Percentiles rank a stretch among this genome's conserved stretches.
phyloP scores from a whole-genome alignment of 2,888 invertebrate species.

The Stenoptilia bipunctidactyla region DNA sequence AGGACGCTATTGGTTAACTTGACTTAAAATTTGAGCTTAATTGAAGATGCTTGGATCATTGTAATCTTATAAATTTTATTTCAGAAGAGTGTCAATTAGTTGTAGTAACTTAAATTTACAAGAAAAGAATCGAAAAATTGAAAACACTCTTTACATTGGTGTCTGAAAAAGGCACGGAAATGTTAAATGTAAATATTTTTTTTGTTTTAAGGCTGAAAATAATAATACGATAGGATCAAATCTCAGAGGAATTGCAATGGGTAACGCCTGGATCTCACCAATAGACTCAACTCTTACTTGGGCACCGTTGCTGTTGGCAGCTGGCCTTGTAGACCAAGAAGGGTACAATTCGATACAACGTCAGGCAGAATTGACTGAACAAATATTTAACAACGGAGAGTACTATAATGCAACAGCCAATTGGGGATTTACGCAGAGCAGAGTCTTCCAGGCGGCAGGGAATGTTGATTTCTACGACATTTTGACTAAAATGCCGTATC shows the following conservation, averaged over 20 bases:
- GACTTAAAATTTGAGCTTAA: too few species aligned
- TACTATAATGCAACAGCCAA: slow-evolving; percentile 73
- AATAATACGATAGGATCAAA: slow-evolving; percentile 74
- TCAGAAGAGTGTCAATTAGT: too few species aligned
- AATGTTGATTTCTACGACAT: slow-evolving; percentile 88
- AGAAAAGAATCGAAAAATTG: too few species aligned
- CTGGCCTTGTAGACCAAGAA: slow-evolving; percentile 78
- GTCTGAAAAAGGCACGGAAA: too few species aligned
- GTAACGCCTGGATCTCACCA: slow-evolving; percentile 92
- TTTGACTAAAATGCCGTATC: slow-evolving; percentile 62
- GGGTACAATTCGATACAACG: slow-evolving; percentile 73
- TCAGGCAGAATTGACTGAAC: slow-evolving; percentile 67
- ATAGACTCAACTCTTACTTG: slow-evolving; percentile 87
- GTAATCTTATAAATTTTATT: too few species aligned
- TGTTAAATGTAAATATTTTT: too few species aligned
- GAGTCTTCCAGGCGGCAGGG: slow-evolving; percentile 73
- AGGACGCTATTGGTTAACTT: too few species aligned
- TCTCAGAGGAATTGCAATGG: slow-evolving; percentile 84
- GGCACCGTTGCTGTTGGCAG: slow-evolving; percentile 82
- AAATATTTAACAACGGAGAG: slow-evolving; percentile 65
- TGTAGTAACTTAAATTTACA: too few species aligned
- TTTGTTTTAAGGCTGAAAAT: slow-evolving; percentile 69
- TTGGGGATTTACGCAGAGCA: slow-evolving; percentile 75
- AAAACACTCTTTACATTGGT: too few species aligned
- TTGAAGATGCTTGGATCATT: too few species aligned